A percentile compares a stretch with the other conserved stretches of the same genome.
These are phyloP conservation scores for Celastrina argiolus DNA, from an alignment of 2,888 invertebrate genomes.

Conservation along the genomic window DNA sequence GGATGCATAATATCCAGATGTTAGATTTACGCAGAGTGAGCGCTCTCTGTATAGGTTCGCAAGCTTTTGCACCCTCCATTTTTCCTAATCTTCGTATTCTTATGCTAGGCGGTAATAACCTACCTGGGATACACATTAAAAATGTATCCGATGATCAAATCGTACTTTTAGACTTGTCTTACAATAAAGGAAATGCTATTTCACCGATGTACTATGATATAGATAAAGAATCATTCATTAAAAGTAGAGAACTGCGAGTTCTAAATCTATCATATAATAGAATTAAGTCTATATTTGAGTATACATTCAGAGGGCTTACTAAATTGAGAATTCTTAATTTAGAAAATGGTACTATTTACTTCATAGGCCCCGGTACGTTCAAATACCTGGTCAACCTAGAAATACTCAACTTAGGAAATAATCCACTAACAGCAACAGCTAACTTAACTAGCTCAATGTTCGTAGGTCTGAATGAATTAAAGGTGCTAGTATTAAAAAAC, in stretches of 20 bases:
- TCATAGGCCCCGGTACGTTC: conserved; percentile 70
- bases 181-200: conserved; percentile 61
- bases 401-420: conserved; percentile 75
- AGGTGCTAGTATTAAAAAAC: conserved; percentile 67
- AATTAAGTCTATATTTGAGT: conserved; percentile 68
- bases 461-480: conserved; percentile 68
- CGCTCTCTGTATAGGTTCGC: conserved; percentile 61
- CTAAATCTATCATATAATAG: conserved; percentile 76
- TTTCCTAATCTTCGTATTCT: conserved; percentile 74
- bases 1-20: conserved; percentile 72
- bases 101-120: conserved; percentile 71
- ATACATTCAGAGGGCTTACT: conserved; percentile 70
- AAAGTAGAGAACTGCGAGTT: conserved; percentile 63
- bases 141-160: conserved; percentile 68
- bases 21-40: conserved; percentile 76
- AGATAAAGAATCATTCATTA: conserved; percentile 63
- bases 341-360: conserved; percentile 72
- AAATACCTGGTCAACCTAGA: conserved; percentile 57
- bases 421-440: conserved; percentile 63
- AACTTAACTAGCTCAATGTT: conserved; percentile 63
- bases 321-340: conserved; percentile 69
- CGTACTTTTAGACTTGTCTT: conserved; percentile 69
- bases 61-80: conserved; percentile 62
- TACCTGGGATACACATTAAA: conserved; percentile 71
- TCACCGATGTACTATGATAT: conserved; percentile 72